phyloP scores from a whole-genome alignment of 1,140 invertebrate genomes.

The Eurosta solidaginis region DNA sequence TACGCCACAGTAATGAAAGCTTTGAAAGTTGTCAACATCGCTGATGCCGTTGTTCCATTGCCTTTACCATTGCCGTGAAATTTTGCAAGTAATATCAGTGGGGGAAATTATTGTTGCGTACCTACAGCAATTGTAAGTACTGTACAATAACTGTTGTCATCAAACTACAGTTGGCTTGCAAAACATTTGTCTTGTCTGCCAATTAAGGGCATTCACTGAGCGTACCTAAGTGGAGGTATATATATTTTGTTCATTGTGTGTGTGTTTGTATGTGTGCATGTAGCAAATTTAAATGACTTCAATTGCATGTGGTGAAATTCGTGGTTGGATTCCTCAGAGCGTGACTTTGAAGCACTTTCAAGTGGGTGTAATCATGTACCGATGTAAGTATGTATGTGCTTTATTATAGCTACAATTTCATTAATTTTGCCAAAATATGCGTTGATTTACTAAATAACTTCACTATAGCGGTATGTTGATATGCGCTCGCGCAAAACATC shows the following conservation, averaged over 20 bases:
- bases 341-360: neutral
- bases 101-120: slow-evolving; percentile 18
- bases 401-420: slow-evolving; percentile 16
- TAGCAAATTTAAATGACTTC: neutral
- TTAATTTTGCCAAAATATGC: neutral
- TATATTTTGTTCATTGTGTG: too few relatives aligned
- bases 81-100: neutral
- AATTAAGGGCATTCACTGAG: neutral
- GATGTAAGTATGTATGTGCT: neutral
- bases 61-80: neutral
- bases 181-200: slow-evolving; percentile 7
- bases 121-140: neutral
- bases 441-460: neutral
- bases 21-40: neutral
- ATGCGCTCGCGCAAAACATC: slow-evolving; percentile 9
- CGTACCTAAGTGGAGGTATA: neutral
- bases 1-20: too few relatives aligned
- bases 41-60: neutral
- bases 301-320: neutral
- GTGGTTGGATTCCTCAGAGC: neutral
- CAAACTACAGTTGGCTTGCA: neutral
- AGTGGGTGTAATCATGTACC: neutral
- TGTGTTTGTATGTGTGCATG: neutral
- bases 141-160: neutral
- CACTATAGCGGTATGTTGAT: neutral